phyloP scores from a whole-genome alignment of 1,140 invertebrate species.

The Brachionus paranguensis region DNA sequence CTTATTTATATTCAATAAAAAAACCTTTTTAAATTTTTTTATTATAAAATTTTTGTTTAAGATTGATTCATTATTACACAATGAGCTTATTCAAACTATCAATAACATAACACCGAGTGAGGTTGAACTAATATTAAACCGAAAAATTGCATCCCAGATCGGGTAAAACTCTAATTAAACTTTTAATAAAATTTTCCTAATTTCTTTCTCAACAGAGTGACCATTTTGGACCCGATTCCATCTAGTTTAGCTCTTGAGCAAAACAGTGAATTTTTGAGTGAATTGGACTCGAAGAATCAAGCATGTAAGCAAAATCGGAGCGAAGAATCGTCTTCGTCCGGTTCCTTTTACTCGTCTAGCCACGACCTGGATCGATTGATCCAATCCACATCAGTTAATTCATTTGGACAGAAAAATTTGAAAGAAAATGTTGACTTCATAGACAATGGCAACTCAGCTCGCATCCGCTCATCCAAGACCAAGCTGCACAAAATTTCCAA shows the following conservation, averaged over 20 bases:
- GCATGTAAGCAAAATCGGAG: neutral
- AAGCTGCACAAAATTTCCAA: slow-evolving; percentile 12
- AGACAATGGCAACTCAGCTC: neutral
- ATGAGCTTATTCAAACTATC: slow-evolving; percentile 13
- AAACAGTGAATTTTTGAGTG: neutral
- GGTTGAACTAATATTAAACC: neutral
- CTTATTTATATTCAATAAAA: too few relatives aligned
- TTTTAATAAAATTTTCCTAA: neutral
- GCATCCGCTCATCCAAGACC: neutral
- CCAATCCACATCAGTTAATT: neutral
- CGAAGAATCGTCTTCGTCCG: neutral
- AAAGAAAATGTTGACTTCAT: slow-evolving; percentile 31
- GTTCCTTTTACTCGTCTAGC: neutral
- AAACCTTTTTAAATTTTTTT: neutral
- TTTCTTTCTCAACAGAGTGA: neutral
- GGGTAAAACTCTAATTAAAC: neutral
- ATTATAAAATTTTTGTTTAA: neutral
- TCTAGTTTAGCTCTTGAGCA: neutral
- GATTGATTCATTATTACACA: neutral
- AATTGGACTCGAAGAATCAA: neutral
- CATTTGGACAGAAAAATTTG: neutral
- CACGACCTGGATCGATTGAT: neutral
- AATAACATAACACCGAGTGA: slow-evolving; percentile 30
- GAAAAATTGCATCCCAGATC: neutral
- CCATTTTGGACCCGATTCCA: slow-evolving; percentile 6